Conservation (phyloP, 2,797 vertebrate genomes). For the Hippocampus kuda region DNA sequence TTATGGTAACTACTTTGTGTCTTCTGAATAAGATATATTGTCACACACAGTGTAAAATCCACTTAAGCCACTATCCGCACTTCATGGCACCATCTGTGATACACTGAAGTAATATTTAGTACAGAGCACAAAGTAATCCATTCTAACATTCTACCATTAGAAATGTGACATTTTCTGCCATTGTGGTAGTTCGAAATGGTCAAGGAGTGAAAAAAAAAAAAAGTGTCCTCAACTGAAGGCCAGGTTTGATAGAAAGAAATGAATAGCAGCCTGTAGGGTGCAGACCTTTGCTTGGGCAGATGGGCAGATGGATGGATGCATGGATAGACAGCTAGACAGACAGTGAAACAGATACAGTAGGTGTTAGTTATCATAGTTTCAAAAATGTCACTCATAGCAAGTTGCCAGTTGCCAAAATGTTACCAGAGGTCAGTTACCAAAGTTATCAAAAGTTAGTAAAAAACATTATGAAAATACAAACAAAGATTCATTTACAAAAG, state of each 20-base stretch:
- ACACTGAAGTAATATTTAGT: background rate
- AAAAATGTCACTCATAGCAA: too few species aligned
- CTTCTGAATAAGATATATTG: slow-evolving; percentile 6
- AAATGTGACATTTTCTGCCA: background rate
- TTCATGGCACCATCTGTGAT: slow-evolving; percentile 4
- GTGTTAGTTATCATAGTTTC: too few species aligned
- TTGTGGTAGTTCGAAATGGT: background rate
- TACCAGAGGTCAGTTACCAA: too few species aligned
- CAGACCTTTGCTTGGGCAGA: background rate
- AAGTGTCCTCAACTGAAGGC: background rate
- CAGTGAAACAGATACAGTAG: background rate
- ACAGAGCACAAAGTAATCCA: background rate
- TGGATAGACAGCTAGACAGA: background rate
- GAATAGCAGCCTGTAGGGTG: background rate
- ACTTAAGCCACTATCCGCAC: slow-evolving; percentile 5
- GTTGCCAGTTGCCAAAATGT: too few species aligned
- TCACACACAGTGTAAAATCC: slow-evolving; percentile 6
- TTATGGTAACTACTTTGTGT: background rate
- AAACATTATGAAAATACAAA: too few species aligned
- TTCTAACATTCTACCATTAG: background rate
- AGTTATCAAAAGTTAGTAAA: too few species aligned
- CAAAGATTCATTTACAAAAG: background rate
- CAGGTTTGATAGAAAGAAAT: background rate
- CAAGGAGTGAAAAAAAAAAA: background rate
- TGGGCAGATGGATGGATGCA: background rate